Percentiles rank a stretch among this genome's conserved stretches.
phyloP scores from a whole-genome alignment of 2,888 invertebrate species.

The Eilema depressum region DNA sequence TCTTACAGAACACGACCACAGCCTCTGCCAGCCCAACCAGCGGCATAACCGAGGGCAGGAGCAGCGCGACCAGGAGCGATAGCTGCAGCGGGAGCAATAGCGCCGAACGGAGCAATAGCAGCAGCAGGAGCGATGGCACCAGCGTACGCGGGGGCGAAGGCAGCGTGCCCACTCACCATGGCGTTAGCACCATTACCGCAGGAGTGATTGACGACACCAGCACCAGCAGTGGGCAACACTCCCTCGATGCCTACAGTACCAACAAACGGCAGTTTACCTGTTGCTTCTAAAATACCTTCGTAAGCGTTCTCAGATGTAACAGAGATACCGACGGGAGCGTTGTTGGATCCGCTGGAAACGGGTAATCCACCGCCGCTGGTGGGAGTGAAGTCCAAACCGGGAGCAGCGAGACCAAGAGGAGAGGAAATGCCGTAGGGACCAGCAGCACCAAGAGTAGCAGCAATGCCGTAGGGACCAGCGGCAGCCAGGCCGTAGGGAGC shows the following conservation, averaged over 20 bases:
- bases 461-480: background rate
- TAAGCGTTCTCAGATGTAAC: constrained; percentile 60
- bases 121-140: background rate
- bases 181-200: constrained; percentile 54
- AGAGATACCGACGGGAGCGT: constrained; percentile 50
- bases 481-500: constrained; percentile 3
- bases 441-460: no score
- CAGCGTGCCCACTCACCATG: constrained; percentile 22
- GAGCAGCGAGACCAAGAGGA: constrained; percentile 7
- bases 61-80: background rate
- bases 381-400: constrained; percentile 48
- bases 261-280: constrained; percentile 61
- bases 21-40: constrained; percentile 10
- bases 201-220: constrained; percentile 59
- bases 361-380: constrained; percentile 40
- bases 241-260: constrained; percentile 63
- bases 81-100: background rate
- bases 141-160: constrained; percentile 31
- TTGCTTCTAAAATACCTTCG: constrained; percentile 55
- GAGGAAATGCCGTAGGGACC: background rate
- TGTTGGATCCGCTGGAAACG: constrained; percentile 49
- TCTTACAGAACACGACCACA: background rate
- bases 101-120: no score
- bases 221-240: constrained; percentile 59
- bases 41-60: constrained; percentile 2